phyloP scores from a whole-genome alignment of 2,888 invertebrate genomes.

The Polymixis lichenea region DNA sequence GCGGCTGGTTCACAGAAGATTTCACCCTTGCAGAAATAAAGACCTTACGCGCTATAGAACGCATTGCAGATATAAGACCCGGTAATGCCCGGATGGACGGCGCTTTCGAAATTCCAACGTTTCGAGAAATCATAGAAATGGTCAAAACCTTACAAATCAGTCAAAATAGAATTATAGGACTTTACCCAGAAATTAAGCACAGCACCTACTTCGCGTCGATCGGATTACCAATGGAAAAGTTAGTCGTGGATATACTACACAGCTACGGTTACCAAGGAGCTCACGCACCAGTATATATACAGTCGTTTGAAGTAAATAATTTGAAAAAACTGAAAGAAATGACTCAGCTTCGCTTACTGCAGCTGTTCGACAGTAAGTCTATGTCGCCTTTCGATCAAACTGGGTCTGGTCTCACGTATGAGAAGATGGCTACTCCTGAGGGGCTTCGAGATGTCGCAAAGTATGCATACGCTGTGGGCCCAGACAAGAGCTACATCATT shows the following conservation, averaged over 20 bases:
- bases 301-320: constrained; percentile 86
- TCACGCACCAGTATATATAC: constrained; percentile 82
- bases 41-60: constrained; percentile 80
- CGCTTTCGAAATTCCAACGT: constrained; percentile 80
- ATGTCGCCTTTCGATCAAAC: constrained; percentile 80
- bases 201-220: constrained; percentile 79
- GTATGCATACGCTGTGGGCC: constrained; percentile 85
- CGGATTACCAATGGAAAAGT: constrained; percentile 80
- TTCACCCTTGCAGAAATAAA: constrained; percentile 85
- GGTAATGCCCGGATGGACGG: constrained; percentile 83
- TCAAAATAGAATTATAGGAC: constrained; percentile 80
- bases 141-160: constrained; percentile 81
- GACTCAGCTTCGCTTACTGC: constrained; percentile 80
- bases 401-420: constrained; percentile 79
- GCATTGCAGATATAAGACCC: constrained; percentile 80
- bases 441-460: constrained; percentile 82
- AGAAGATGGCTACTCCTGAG: constrained; percentile 81
- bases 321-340: constrained; percentile 81
- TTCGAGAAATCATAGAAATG: constrained; percentile 85
- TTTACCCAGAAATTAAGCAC: constrained; percentile 87
- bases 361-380: constrained; percentile 75
- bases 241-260: constrained; percentile 79
- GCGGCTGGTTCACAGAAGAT: constrained; percentile 87
- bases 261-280: constrained; percentile 79
- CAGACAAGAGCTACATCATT: constrained; percentile 84